Base-by-base conservation (phyloP, 2,888 invertebrate species). In the Neria commutata region DNA sequence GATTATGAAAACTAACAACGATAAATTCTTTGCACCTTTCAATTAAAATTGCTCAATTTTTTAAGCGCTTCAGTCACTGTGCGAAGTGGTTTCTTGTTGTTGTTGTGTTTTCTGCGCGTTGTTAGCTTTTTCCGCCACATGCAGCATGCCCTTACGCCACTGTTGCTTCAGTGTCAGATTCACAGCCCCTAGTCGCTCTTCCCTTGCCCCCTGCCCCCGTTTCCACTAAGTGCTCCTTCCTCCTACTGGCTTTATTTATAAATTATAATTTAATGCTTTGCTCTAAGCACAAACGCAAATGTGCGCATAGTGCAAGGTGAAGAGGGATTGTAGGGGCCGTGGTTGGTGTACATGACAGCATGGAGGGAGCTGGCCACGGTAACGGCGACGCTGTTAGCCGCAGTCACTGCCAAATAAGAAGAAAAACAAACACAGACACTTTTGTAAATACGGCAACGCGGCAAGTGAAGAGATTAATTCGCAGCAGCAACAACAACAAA, bases 261-360 rank as follows among this genome's bases (percentile, higher is more conserved):
- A 42, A 42, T 42, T 42, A 42, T 42, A 42, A 42, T 42, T 42
- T 42, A 42, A 42, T 42, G 42, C 42, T 4, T 5, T 4, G 19
- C 42, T 42, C 19, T 42, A 42, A 42, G n/a, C 37, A 37, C 37
- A 37, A 14, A 37, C 37, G 37, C 37, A 37, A 4, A 11, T 37
- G 8, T n/a, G n/a, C n/a, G n/a, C n/a, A n/a, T n/a, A n/a, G n/a
- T n/a, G n/a, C n/a, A n/a, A n/a, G n/a, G n/a, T n/a, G n/a, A n/a
- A n/a, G n/a, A n/a, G n/a, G n/a, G n/a, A n/a, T n/a, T n/a, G n/a
- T n/a, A n/a, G n/a, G n/a, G n/a, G n/a, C n/a, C n/a, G n/a, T n/a
- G n/a, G n/a, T n/a, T n/a, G n/a, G n/a, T n/a, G n/a, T n/a, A n/a
- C n/a, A n/a, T n/a, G n/a, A n/a, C n/a, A n/a, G n/a, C n/a, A n/a